Evolutionary conservation across 92 coral and sea anemone genomes (phyloP), one percentile per base, ranked within the genome.

Genomic region (Palythoa grandis): DNA sequence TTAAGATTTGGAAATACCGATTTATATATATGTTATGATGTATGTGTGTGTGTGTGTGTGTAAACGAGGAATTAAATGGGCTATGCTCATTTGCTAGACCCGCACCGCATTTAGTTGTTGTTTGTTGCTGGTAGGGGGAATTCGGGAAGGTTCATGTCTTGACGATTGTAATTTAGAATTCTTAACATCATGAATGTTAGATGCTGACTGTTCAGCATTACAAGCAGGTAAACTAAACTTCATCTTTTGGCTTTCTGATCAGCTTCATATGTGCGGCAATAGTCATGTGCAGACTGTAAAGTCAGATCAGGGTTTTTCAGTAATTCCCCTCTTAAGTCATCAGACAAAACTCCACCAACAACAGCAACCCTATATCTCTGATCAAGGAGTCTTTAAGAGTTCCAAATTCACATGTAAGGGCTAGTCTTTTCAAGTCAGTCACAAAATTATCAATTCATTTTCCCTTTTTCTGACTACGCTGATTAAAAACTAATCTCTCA

Each of bases 371-470:
- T 29, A 29, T 29, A 29, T 29, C 35, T 29, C 35, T 1, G 29
- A 90, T 90, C 17, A 92, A 58, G 9, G 92, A 92, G 74, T 92
- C 92, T 89, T 54, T 71, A 35, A 93, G 86, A 10, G 80, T 43
- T 25, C 90, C 92, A 86, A 93, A 88, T 22, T 90, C 93, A 88
- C 92, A 90, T 13, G 63, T 90, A 37, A 90, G 74, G 29, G 93
- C 70, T 19, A 92, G 79, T 76, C 79, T n/a, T 71, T 88, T 92
- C 67, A 92, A 86, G 20, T 92, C 95, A 38, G 89, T 92, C 12
- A 86, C 94, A 71, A 82, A 86, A 56, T 66, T 89, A 23, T 88
- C 92, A 23, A 89, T 11, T 83, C 69, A 87, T 43, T 80, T 89
- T 20, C 92, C 92, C 73, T 84, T 74, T 78, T 92, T 84, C 68